Evolutionary conservation across 2,888 invertebrate species (phyloP).

Genomic region (Papilio elwesi): DNA sequence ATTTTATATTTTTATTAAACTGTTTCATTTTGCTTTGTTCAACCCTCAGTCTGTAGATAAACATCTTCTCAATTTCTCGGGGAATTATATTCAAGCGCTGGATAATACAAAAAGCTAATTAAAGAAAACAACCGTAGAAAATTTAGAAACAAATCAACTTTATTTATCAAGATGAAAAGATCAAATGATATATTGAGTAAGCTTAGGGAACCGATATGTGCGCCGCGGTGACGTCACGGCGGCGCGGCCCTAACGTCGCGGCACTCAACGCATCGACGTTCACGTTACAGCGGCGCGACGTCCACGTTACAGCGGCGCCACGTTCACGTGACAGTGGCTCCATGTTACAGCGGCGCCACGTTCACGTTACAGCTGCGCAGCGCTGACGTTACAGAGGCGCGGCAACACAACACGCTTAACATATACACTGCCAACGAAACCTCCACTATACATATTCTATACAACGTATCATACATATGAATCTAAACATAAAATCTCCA

Average conservation of each 20-base stretch:
- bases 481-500: constrained; percentile 63
- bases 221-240: constrained; percentile 53
- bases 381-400: constrained; percentile 48
- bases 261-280: background rate
- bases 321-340: background rate
- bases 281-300: background rate
- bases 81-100: background rate
- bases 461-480: constrained; percentile 56
- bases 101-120: background rate
- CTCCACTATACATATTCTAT: constrained; percentile 51
- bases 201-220: constrained; percentile 78
- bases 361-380: constrained; percentile 48
- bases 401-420: constrained; percentile 53
- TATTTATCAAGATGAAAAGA: constrained; percentile 84
- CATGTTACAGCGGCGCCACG: constrained; percentile 45
- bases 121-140: constrained; percentile 62
- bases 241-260: constrained; percentile 41
- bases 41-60: too few relatives aligned
- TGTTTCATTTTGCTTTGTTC: too few relatives aligned
- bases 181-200: constrained; percentile 80
- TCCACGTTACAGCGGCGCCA: background rate
- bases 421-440: constrained; percentile 52
- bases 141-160: constrained; percentile 85
- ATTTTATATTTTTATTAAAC: too few relatives aligned
- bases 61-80: too few relatives aligned